Percentiles rank a stretch among this genome's conserved stretches.
These are phyloP conservation scores for Drosophila mimetica DNA, from an alignment of 2,888 invertebrate genomes.

Conservation along the genomic window DNA sequence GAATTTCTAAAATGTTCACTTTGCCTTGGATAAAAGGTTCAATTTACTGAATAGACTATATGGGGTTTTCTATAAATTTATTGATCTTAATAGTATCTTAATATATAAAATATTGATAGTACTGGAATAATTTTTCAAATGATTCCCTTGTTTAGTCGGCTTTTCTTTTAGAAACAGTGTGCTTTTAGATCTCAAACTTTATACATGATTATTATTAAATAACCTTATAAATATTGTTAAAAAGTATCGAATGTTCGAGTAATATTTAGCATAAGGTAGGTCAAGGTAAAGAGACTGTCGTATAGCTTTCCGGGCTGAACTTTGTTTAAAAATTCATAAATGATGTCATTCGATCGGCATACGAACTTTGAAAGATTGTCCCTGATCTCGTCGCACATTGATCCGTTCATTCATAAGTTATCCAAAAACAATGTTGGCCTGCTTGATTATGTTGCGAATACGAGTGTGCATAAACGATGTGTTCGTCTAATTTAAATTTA, in stretches of 20 bases:
- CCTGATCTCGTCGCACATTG: conserved; percentile 34
- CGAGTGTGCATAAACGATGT: conserved; percentile 14
- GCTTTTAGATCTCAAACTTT: too few relatives aligned
- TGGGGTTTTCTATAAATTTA: too few relatives aligned
- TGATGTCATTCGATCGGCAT: conserved; percentile 34
- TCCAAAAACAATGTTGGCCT: conserved; percentile 5
- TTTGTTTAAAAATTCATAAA: conserved; percentile 16
- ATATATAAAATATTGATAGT: too few relatives aligned
- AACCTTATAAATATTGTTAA: background rate
- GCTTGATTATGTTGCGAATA: conserved; percentile 25
- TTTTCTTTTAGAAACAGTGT: too few relatives aligned
- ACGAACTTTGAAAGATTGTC: conserved; percentile 30
- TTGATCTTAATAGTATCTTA: too few relatives aligned
- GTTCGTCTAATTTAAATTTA: conserved; percentile 31
- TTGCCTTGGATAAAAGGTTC: too few relatives aligned
- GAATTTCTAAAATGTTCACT: too few relatives aligned
- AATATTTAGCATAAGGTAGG: conserved; percentile 9
- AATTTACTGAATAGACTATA: too few relatives aligned
- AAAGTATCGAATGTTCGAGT: background rate
- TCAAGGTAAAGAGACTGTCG: conserved; percentile 19
- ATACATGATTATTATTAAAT: too few relatives aligned
- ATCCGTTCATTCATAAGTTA: conserved; percentile 32
- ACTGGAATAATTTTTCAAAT: too few relatives aligned
- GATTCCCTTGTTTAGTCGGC: too few relatives aligned
- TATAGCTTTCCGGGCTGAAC: conserved; percentile 1